Evolutionary conservation across 2,797 vertebrate species (phyloP), one percentile per base, ranked within the genome.

Genomic region (Thaleichthys pacificus): DNA sequence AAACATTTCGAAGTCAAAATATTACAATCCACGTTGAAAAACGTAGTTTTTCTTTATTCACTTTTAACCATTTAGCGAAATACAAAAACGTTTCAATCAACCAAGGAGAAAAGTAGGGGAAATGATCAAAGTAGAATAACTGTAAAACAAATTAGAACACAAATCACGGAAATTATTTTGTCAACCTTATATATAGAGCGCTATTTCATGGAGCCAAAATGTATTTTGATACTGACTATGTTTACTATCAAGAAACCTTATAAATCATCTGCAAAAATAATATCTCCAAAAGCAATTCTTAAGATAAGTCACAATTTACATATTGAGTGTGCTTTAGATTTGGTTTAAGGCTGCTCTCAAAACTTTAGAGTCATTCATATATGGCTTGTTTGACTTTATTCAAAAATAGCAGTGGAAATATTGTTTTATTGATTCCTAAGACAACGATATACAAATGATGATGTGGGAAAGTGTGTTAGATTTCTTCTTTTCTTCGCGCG

Each of bases 361-460:
- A 80, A 86, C 77, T 82, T 82, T 71, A 79, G 74, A 75, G 84
- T 82, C 82, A 81, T 83, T 90, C 81, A 90, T 80, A 89, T 90
- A 91, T 93, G 90, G 89, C 88, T 93, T 91, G 76, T 82, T 88
- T 84, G 80, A 86, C 87, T 85, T 77, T 89, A 87, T 84, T 82
- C 78, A 83, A 86, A 89, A 88, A 49, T 70, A 85, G 42, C 26
- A 61, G 72, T 72, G 79, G 86, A 70, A 21, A 71, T 77, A 80
- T 71, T 84, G 82, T 87, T 77, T 86, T 89, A 82, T 92, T 91
- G 88, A 89, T 88, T 93, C 89, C 88, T 91, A 91, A 92, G 89
- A 90, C 90, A 93, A 92, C 86, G 86, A 89, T 88, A 86, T 88
- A 89, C 76, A 88, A 84, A 89, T 85, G 87, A 80, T 62, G 75